Conservation (phyloP, 2,888 invertebrate species). For the Herminia tarsipennalis region DNA sequence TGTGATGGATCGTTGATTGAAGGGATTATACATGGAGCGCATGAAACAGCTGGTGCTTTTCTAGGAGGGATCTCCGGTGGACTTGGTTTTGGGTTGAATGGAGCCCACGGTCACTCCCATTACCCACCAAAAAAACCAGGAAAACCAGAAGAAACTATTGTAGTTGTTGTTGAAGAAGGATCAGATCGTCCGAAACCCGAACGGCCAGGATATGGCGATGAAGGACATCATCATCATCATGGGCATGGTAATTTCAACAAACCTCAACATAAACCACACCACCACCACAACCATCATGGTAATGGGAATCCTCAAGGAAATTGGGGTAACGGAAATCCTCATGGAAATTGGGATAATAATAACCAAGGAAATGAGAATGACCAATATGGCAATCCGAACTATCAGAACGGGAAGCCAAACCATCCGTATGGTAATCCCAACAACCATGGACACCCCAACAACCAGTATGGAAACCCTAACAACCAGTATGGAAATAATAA, state of each 20-base stretch:
- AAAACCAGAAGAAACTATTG: conserved; percentile 46
- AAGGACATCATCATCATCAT: conserved; percentile 39
- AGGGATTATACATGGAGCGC: conserved; percentile 51
- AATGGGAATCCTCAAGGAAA: conserved; percentile 11
- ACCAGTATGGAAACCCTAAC: conserved; percentile 22
- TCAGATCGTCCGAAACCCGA: conserved; percentile 16
- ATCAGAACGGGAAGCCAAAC: conserved; percentile 23
- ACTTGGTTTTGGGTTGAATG: conserved; percentile 32
- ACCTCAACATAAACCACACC: conserved; percentile 15
- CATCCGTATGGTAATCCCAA: conserved; percentile 6
- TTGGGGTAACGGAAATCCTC: conserved; percentile 14
- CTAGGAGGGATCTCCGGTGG: conserved; percentile 56
- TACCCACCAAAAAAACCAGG: conserved; percentile 30
- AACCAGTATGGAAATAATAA: conserved; percentile 5
- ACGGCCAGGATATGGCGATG: conserved; percentile 23
- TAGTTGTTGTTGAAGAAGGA: conserved; percentile 51
- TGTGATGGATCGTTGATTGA: conserved; percentile 27
- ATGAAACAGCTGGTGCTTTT: conserved; percentile 55
- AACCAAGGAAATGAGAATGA: conserved; percentile 14
- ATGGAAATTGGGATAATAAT: conserved; percentile 16
- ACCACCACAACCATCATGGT: conserved; percentile 19
- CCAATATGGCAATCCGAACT: conserved; percentile 31
- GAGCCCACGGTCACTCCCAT: background rate
- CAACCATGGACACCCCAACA: conserved; percentile 16
- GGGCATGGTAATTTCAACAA: conserved; percentile 33